Evolutionary conservation across 2,888 invertebrate genomes (phyloP).

Genomic region (Frankliniella fusca): DNA sequence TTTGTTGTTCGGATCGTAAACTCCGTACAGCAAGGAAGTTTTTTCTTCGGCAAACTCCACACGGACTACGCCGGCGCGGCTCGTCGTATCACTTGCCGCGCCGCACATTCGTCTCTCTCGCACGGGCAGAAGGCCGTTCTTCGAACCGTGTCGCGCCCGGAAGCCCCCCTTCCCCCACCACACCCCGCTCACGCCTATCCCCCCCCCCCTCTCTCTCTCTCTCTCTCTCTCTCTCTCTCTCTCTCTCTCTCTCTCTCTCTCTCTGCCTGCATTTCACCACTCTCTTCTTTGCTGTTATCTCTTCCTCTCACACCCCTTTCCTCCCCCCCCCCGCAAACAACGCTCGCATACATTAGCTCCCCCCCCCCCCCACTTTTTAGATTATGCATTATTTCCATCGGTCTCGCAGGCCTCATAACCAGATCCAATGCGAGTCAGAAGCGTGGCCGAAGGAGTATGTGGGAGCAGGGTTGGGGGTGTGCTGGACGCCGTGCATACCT

Average conservation of each 20-base stretch:
- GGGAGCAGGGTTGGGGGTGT: neutral
- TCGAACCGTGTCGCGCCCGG: conserved; percentile 5
- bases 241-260: too few species aligned
- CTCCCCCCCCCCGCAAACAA: neutral
- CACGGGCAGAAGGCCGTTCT: neutral
- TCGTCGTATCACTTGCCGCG: too few species aligned
- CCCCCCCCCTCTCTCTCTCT: neutral
- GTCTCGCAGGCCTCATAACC: neutral
- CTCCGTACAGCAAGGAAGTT: too few species aligned
- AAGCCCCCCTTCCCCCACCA: neutral
- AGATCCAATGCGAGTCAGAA: neutral
- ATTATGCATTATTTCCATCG: too few species aligned
- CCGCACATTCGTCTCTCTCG: neutral
- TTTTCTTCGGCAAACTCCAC: too few species aligned
- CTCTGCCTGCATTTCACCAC: neutral
- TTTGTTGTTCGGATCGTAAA: too few species aligned
- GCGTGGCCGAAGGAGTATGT: neutral
- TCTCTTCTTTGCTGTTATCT: neutral
- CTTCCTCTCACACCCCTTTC: neutral
- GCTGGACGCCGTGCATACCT: neutral
- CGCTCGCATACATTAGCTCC: neutral
- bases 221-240: neutral
- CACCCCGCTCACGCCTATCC: neutral
- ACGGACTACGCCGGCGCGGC: too few species aligned
- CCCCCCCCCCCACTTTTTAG: too few species aligned